Evolutionary conservation across 2,888 invertebrate species (phyloP), one percentile per base, ranked within the genome.

Genomic region (Diarsia brunnea): DNA sequence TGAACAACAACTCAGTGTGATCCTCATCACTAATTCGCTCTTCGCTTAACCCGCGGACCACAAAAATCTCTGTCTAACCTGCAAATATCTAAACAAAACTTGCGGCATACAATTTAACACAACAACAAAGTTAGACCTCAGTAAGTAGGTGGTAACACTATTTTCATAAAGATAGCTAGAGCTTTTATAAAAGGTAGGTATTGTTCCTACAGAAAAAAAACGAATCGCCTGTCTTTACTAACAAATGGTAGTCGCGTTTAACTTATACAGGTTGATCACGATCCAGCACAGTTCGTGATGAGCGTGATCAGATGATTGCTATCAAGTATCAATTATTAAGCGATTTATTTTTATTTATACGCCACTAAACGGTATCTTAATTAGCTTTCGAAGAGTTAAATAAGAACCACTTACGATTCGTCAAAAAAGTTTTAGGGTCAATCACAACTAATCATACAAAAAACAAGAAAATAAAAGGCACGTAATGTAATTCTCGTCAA

Each of bases 241-340:
- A 53, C 21, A 73, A 72, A 58, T 66, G 61, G 47, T 24, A 45
- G 16, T 51, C 14, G 49, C 45, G 45, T 66, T 69, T 24, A 24
- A 14, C 8, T 58, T 38, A 21, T 53, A 47, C 84, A 73, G 67
- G 67, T 68, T 51, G 81, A 72, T 84, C 82, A 82, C 81, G 81
- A 84, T 45, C 49, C n/a, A 14, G 31, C 65, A 24, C n/a, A 67
- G 47, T 69, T 81, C 82, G 85, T 81, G 81, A 79, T 68, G 4
- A 47, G 21, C 63, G 70, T 68, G 49, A 80, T 80, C 61, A 65
- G 12, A 49, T 53, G 72, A 81, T 82, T 38, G n/a, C 58, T 63
- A 60, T 75, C 69, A 38, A 4, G 49, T 8, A 60, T 58, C 14
- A 43, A 81, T 75, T 80, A 67, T 55, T 67, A 55, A 69, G n/a